Evolutionary conservation across 2,888 invertebrate species (phyloP).

Genomic region (Epirrita christyi): DNA sequence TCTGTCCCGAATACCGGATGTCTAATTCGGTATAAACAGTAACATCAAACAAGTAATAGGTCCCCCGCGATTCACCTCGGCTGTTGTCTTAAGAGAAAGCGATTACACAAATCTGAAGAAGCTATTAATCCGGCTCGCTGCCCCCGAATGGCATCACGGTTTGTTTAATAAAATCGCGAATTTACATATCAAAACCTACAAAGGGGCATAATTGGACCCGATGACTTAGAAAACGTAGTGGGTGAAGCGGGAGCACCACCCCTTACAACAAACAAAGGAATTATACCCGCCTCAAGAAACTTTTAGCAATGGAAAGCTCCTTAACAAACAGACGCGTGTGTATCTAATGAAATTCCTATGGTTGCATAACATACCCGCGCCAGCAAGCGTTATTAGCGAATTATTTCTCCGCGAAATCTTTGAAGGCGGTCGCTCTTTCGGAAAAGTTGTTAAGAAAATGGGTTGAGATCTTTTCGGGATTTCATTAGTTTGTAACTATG

Average conservation of each 20-base stretch:
- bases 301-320: conserved; percentile 85
- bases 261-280: conserved; percentile 83
- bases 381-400: conserved; percentile 82
- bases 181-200: conserved; percentile 86
- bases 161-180: conserved; percentile 85
- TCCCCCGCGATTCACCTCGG: conserved; percentile 70
- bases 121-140: conserved; percentile 84
- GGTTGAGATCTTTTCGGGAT: conserved; percentile 82
- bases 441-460: conserved; percentile 85
- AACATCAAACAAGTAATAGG: conserved; percentile 63
- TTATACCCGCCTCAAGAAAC: conserved; percentile 85
- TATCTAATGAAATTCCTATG: conserved; percentile 85
- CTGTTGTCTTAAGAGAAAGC: conserved; percentile 83
- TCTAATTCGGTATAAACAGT: conserved; percentile 40
- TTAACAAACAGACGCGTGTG: conserved; percentile 85
- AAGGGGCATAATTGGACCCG: conserved; percentile 85
- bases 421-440: conserved; percentile 83
- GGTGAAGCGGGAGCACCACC: conserved; percentile 74
- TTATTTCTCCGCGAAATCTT: conserved; percentile 82
- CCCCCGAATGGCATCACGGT: conserved; percentile 83
- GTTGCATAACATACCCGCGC: conserved; percentile 83
- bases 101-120: conserved; percentile 85
- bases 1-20: conserved; percentile 39
- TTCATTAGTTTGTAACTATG: conserved; percentile 84
- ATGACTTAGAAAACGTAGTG: conserved; percentile 85